Base-by-base conservation (phyloP, 2,797 vertebrate species). In the Parotocinclus haroldoi region DNA sequence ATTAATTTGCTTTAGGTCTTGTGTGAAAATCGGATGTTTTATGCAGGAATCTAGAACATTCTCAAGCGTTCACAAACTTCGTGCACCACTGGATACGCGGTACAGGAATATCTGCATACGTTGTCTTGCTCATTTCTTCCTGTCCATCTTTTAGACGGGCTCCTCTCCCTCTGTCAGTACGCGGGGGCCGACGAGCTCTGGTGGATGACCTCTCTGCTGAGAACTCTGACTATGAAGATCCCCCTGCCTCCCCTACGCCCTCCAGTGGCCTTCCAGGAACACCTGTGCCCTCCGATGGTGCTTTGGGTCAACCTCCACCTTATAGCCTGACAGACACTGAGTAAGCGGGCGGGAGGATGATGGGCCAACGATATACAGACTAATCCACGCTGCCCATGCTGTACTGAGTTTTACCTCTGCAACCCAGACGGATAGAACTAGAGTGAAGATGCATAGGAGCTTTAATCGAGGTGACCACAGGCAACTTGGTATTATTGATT, bases 141-240 rank as follows among this genome's bases (percentile, higher is more conserved):
- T 42, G 46, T 19, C 37, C 44, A 16, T 55, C 56, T 58, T 10
- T 78, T 78, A 92, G 90, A 60, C 88, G 90, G 7, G 85, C 82
- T 53, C 86, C 89, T 0, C 76, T 91, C 69, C 91, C 93, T 51
- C 69, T 91, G 71, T 81, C 85, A 1, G 79, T 91, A 79, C 90
- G 89, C 19, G 85, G 86, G 66, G 91, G 90, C 6, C 90, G 94
- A 39, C 88, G 93, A 0, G 89, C 93, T 0, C 83, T 94, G 66
- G 92, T 95, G 37, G 93, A 94, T 58, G 93, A 95, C 84, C 81
- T 92, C 44, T 93, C 93, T 6, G 83, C 93, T 73, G 93, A 94
- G 65, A 93, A 94, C 67, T 94, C 93, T 0, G 94, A 92, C 46
- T 94, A 92, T 0, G 95, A 96, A 63, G 91, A 91, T 72, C 88